phyloP scores from a whole-genome alignment of 2,113 vertebrate species.

The Danionella cerebrum region DNA sequence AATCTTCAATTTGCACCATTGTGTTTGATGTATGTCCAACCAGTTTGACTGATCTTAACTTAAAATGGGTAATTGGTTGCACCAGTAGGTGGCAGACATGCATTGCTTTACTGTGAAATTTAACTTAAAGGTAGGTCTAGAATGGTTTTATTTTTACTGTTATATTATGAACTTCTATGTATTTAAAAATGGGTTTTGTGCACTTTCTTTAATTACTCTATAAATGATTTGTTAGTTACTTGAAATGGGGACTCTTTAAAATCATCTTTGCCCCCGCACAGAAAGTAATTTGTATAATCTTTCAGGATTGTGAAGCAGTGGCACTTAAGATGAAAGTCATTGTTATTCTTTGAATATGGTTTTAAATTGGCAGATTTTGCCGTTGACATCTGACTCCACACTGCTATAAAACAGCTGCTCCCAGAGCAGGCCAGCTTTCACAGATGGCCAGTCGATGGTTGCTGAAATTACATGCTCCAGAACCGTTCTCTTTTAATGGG shows the following conservation, averaged over 20 bases:
- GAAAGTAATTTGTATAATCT: not conserved
- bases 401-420: slow-evolving; percentile 47
- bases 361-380: slow-evolving; percentile 19
- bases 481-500: slow-evolving; percentile 41
- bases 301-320: not conserved
- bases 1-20: no score
- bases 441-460: slow-evolving; percentile 35
- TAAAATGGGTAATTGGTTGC: not conserved
- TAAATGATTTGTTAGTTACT: no score
- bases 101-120: not conserved
- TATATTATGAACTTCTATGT: no score
- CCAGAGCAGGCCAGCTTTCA: slow-evolving; percentile 22
- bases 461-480: slow-evolving; percentile 45
- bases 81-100: slow-evolving; percentile 31
- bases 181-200: no score
- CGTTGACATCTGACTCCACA: slow-evolving; percentile 42
- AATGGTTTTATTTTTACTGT: no score
- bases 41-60: not conserved
- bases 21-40: not conserved
- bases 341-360: not conserved
- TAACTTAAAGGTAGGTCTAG: no score
- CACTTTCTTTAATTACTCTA: no score
- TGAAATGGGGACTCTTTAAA: no score
- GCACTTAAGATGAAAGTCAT: slow-evolving; percentile 30
- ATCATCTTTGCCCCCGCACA: no score